These are phyloP conservation scores for Pentamera pediparva DNA, from an alignment of 53 echinoderm and acorn worm genomes.

Conservation along the genomic window DNA sequence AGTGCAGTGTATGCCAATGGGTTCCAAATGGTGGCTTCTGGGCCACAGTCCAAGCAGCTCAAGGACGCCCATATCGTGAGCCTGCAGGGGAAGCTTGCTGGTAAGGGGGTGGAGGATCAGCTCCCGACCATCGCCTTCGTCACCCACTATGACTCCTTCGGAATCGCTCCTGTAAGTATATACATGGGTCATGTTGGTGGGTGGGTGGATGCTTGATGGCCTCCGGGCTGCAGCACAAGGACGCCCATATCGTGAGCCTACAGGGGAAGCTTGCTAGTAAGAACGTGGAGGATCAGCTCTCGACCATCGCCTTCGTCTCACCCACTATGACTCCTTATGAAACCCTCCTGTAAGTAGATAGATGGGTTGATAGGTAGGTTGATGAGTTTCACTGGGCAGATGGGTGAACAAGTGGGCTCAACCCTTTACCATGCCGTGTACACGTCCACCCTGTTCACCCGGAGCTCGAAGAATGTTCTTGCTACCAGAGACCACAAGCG, in stretches of 20 bases:
- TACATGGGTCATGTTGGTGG: background rate
- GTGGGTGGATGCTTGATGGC: no score
- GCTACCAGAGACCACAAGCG: no score
- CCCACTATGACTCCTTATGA: constrained; percentile 96
- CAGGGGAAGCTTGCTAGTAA: constrained; percentile 87
- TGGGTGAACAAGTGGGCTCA: no score
- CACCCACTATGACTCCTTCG: constrained; percentile 95
- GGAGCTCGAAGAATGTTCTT: no score
- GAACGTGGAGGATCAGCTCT: constrained; percentile 89
- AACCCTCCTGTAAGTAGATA: constrained; percentile 90
- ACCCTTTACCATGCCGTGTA: no score
- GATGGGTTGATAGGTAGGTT: no score
- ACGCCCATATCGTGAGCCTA: no score
- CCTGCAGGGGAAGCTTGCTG: constrained; percentile 90
- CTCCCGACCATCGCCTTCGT: constrained; percentile 88
- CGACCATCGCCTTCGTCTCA: constrained; percentile 82
- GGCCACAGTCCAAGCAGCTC: constrained; percentile 82
- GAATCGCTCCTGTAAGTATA: constrained; percentile 87
- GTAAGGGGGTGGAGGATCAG: constrained; percentile 93
- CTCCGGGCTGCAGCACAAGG: no score
- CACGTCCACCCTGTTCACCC: no score
- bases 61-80: constrained; percentile 91
- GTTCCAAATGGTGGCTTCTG: constrained; percentile 98
- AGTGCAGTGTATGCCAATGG: constrained; percentile 99
- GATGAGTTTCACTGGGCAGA: no score